Evolutionary conservation across 2,797 vertebrate genomes (phyloP), one percentile per base, ranked within the genome.

Genomic region (Danio albolineatus): DNA sequence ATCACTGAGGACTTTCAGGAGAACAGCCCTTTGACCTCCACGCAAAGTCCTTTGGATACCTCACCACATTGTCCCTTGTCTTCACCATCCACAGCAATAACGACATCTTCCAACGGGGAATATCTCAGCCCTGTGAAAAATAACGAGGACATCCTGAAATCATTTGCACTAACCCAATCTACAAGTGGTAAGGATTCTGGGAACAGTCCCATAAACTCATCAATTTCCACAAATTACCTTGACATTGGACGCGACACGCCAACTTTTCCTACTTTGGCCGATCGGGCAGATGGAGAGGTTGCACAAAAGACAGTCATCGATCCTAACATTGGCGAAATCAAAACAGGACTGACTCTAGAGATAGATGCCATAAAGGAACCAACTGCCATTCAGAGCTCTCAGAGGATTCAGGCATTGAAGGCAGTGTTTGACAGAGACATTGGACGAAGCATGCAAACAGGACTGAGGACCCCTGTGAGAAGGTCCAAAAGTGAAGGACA

Each of bases 1-100:
- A 96, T 94, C 78, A 89, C 91, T 7, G 95, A 95, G 89, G 94
- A 96, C 87, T 64, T 89, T 83, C 91, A 72, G 79, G 92, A 93
- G 76, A 88, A 67, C 78, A 83, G 82, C 80, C 83, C 78, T 62
- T 85, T 82, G 86, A 79, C 70, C 21, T 91, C 88, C 10, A 84
- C 86, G 71, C 79, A 83, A 84, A 82, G 86, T 84, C 82, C 84
- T 83, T 89, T 85, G 66, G 77, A 83, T 61, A 65, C 62, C 38
- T 83, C 67, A 61, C 85, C 83, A 62, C 79, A 70, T 81, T 79
- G 8, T 28, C 48, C 44, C 46, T 19, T 65, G 17, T 67, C 41
- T 77, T 19, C 81, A 7, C n/a, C 87, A 62, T 81, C 86, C 80
- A 81, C 72, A 82, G 87, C 89, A 90, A 83, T 86, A 87, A 87